Evolutionary conservation across 92 coral and sea anemone species (phyloP).

Genomic region (Micromussa lordhowensis): DNA sequence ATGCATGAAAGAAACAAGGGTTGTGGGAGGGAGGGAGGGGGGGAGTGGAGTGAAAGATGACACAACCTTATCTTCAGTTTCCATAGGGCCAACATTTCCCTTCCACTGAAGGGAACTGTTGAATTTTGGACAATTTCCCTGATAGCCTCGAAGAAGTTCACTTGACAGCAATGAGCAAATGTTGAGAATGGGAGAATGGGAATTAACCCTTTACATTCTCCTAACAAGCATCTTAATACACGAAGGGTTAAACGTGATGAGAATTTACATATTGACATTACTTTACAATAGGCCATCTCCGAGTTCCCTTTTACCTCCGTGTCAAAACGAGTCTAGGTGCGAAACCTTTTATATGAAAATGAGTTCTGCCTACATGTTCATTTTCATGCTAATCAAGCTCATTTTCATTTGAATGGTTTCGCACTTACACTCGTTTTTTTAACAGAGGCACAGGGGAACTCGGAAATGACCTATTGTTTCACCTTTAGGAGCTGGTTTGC

Average conservation of each 20-base stretch:
- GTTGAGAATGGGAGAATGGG: background rate
- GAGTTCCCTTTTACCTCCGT: no score
- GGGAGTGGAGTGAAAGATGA: background rate
- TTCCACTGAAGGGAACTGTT: background rate
- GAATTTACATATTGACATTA: background rate
- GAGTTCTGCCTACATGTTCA: no score
- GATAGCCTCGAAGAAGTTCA: background rate
- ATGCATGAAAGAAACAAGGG: background rate
- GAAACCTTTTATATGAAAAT: no score
- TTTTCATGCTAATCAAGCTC: no score
- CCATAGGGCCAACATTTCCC: background rate
- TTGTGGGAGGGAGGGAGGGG: background rate
- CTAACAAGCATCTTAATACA: background rate
- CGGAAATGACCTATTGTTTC: no score
- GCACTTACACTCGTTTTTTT: no score
- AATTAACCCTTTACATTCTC: background rate
- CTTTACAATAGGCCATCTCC: no score
- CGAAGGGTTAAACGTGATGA: background rate
- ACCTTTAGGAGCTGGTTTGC: slow-evolving; percentile 35
- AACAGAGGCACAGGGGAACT: no score
- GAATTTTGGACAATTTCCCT: background rate
- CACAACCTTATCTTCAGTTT: background rate
- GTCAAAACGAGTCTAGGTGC: no score
- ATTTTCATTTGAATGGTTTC: no score
- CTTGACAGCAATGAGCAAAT: background rate